These are phyloP conservation scores for Enteromius viviparus DNA, from an alignment of 2,797 vertebrate species.

Conservation along the genomic window DNA sequence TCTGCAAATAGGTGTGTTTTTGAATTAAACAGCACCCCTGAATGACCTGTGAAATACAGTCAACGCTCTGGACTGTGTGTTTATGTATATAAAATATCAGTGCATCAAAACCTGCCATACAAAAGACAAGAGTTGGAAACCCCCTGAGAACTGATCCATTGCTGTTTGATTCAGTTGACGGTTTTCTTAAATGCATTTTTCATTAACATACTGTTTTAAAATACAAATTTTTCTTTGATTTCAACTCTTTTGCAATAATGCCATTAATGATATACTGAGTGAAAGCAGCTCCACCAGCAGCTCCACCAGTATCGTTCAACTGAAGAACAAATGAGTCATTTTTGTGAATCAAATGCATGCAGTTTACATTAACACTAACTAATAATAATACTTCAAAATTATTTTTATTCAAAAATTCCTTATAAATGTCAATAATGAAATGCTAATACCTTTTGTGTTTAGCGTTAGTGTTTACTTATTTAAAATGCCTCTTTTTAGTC, in stretches of 20 bases:
- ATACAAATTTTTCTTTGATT: not conserved
- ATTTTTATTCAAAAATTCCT: not conserved
- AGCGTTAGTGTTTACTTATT: not conserved
- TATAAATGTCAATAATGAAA: not conserved
- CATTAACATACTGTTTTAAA: not conserved
- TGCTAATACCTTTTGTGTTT: not conserved
- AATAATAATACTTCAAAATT: not conserved
- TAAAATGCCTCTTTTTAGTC: no score
- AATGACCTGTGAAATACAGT: not conserved
- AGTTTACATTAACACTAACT: not conserved
- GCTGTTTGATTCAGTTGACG: not conserved
- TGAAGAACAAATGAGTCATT: not conserved
- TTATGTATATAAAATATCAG: not conserved
- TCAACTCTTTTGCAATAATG: not conserved
- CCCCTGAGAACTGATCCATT: not conserved
- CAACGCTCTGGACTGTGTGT: not conserved
- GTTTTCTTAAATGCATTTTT: not conserved
- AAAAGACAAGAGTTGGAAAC: not conserved
- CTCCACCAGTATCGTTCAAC: not conserved
- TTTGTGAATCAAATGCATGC: not conserved
- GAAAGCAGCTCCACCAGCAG: not conserved
- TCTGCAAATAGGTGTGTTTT: not conserved
- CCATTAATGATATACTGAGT: not conserved
- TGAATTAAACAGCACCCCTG: not conserved
- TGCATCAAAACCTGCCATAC: not conserved